Conservation (phyloP, 1,140 invertebrate genomes). For the Carcinoscorpius rotundicauda region DNA sequence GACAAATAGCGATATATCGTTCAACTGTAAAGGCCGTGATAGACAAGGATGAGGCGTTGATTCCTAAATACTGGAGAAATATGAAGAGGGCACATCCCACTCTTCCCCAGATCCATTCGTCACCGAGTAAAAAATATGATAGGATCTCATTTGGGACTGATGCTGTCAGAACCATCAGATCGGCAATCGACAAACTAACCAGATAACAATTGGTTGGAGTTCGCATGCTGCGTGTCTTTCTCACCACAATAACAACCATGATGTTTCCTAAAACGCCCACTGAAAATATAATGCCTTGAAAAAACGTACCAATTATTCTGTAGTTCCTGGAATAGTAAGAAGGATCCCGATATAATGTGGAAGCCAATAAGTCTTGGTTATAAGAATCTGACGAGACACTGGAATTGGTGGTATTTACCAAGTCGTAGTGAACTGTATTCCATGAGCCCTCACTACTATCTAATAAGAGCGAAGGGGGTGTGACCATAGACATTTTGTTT, state of each 20-base stretch:
- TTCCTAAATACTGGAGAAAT: slow-evolving; percentile 52
- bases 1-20: slow-evolving; percentile 46
- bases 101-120: slow-evolving; percentile 47
- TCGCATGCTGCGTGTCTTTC: slow-evolving; percentile 38
- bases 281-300: slow-evolving; percentile 43
- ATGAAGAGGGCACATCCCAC: slow-evolving; percentile 46
- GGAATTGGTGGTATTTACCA: too few species aligned
- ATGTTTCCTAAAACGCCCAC: slow-evolving; percentile 44
- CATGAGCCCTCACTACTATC: too few species aligned
- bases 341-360: slow-evolving; percentile 15
- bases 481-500: too few species aligned
- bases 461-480: too few species aligned
- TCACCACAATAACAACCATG: slow-evolving; percentile 42
- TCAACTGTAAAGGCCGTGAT: slow-evolving; percentile 55
- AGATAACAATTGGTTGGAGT: slow-evolving; percentile 51
- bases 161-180: slow-evolving; percentile 44
- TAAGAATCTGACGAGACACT: too few species aligned
- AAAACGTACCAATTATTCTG: slow-evolving; percentile 42
- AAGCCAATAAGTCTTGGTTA: too few species aligned
- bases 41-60: slow-evolving; percentile 53
- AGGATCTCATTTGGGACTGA: slow-evolving; percentile 46
- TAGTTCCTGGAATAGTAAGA: slow-evolving; percentile 39
- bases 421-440: too few species aligned
- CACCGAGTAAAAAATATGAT: slow-evolving; percentile 42
- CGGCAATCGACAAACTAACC: slow-evolving; percentile 45